Conservation (phyloP, 2,888 invertebrate genomes). For the Hipparchia sbordonii region DNA sequence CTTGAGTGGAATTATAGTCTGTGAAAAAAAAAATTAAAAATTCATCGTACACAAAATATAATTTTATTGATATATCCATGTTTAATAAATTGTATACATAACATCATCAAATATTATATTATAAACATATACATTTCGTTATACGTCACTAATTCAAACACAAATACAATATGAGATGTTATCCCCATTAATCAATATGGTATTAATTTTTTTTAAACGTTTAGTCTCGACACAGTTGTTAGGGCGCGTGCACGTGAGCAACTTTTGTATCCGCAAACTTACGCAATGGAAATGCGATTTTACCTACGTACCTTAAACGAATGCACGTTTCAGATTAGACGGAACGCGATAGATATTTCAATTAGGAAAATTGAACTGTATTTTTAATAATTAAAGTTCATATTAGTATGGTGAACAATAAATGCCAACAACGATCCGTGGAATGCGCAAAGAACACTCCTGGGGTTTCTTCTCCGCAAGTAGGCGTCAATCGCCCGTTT, state of each 20-base stretch:
- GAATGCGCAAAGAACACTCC: too few species aligned
- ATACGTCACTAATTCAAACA: constrained; percentile 81
- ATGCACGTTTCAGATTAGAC: too few species aligned
- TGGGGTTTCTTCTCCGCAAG: too few species aligned
- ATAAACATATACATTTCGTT: constrained; percentile 83
- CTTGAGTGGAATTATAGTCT: constrained; percentile 2
- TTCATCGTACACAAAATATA: constrained; percentile 82
- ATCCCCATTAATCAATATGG: constrained; percentile 71
- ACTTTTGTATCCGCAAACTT: neutral
- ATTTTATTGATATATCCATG: constrained; percentile 84
- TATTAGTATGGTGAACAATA: too few species aligned
- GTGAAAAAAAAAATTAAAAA: constrained; percentile 67
- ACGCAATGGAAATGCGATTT: neutral
- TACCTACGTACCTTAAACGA: too few species aligned
- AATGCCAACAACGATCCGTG: too few species aligned
- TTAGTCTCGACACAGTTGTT: constrained; percentile 65
- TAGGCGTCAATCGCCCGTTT: too few species aligned
- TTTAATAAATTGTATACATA: constrained; percentile 84
- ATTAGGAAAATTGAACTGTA: too few species aligned
- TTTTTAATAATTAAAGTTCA: too few species aligned
- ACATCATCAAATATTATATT: constrained; percentile 83
- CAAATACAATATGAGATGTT: constrained; percentile 83
- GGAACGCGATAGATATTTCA: too few species aligned
- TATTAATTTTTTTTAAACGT: constrained; percentile 67
- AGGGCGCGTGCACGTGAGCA: constrained; percentile 1